Base-by-base conservation (phyloP, 2,888 invertebrate genomes). In the Anthophora plumipes region DNA sequence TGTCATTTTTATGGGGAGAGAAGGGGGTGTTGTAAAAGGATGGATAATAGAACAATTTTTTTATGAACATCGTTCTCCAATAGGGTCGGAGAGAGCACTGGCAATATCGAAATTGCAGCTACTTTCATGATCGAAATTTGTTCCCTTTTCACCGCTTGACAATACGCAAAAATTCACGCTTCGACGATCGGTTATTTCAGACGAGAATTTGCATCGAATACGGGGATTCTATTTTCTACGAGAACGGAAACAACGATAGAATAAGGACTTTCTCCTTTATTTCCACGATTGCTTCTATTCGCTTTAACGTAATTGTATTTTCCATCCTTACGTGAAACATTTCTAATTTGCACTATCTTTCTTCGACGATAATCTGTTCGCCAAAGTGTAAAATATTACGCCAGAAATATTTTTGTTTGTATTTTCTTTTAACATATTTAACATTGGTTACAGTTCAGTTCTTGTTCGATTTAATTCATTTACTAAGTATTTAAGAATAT, bases 61-160 rank as follows among this genome's bases (percentile, higher is more conserved):
- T 69, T 39, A 52, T 39, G 48, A 37, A 37, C 78, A 69, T 64
- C 78, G 39, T 75, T 55, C 61, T 57, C 50, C 37, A 69, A 78
- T 76, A 76, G 43, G n/a, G 17, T 57, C 31, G 57, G 57, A 50
- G 68, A 76, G 57, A 69, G 76, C 46, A 3, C 6, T 22, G 25
- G 61, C 39, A 76, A 78, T 78, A 78, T 78, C 22, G 76, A 75
- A 63, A 78, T 78, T 78, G 78, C 68, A 63, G 76, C 68, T 78
- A 78, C 76, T 78, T 78, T 69, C 68, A 54, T 61, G 77, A 77
- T 77, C 74, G 68, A 76, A 78, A 69, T 76, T 76, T 76, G 50
- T 76, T 78, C 78, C 31, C 78, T 50, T 75, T 78, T 64, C 75
- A 69, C 37, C 17, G 76, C 61, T 63, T 59, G 76, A 68, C 76